Evolutionary conservation across 2,797 vertebrate species (phyloP), one percentile per base, ranked within the genome.

Genomic region (Notolabrus celidotus): DNA sequence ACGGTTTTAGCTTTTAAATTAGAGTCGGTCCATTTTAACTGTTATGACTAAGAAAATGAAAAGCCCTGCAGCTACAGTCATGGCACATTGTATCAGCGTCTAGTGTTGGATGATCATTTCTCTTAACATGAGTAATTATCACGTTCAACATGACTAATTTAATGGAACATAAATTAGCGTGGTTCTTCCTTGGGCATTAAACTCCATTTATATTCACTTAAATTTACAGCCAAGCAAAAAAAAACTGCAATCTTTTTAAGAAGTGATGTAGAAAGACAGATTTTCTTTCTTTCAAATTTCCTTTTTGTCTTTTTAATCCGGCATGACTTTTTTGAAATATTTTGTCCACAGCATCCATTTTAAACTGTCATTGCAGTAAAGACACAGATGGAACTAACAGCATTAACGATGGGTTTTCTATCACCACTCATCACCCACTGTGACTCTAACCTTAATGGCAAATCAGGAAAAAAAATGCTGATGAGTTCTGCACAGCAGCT

Each of bases 101-200:
- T 70, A 33, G 46, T 60, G 78, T 34, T 63, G 57, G 72, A 82
- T 81, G 82, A 91, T 92, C 82, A 79, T 88, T 88, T 89, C 1
- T 66, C 76, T 82, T 82, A 89, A 91, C 81, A 83, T 67, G 82
- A 86, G 78, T 81, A 87, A 91, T 92, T 91, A 89, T 87, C 74
- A 64, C 81, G 55, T 88, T 86, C 80, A 83, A 89, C 88, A 86
- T 80, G 82, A 90, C 85, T 92, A 87, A 90, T 91, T 88, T 87
- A 88, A 89, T 87, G 79, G 77, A 85, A 88, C 83, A 89, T 83
- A 86, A 89, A 89, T 91, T 86, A 86, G 78, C 10, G 16, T 33
- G 17, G 56, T 19, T 42, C 50, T 6, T 88, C 89, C 87, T 84
- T 74, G 8, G 92, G 90, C 86, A 39, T 71, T 36, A 56, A 19